Evolutionary conservation across 1,140 invertebrate genomes (phyloP).

Genomic region (Meloidogyne floridensis): DNA sequence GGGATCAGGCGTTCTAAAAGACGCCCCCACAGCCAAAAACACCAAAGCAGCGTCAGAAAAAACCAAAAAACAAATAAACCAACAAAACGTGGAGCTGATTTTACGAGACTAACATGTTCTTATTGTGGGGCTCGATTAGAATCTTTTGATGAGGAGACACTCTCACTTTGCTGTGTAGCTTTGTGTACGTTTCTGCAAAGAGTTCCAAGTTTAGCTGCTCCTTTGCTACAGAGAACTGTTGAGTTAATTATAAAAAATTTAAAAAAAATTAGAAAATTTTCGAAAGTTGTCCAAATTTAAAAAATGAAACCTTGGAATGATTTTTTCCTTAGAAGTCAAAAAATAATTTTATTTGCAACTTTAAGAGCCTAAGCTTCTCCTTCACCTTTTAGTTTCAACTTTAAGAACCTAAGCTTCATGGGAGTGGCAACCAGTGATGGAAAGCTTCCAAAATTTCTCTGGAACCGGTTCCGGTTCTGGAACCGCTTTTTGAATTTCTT

Average conservation of each 20-base stretch:
- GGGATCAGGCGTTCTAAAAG: conserved; percentile 3
- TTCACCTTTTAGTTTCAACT: too few relatives aligned
- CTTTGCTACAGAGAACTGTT: conserved; percentile 86
- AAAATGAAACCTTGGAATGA: too few relatives aligned
- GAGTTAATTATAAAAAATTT: conserved; percentile 48
- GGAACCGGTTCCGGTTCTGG: too few relatives aligned
- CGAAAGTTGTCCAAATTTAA: too few relatives aligned
- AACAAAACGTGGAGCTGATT: conserved; percentile 66
- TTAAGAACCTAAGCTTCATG: too few relatives aligned
- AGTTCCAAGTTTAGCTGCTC: conserved; percentile 87
- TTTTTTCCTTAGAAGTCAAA: too few relatives aligned
- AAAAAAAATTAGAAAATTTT: too few relatives aligned
- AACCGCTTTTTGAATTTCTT: too few relatives aligned
- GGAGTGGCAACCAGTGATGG: too few relatives aligned
- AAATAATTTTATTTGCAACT: too few relatives aligned
- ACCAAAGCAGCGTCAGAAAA: conserved; percentile 2
- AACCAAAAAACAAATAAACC: conserved; percentile 28
- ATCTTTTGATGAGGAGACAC: conserved; percentile 93
- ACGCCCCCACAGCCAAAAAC: background rate
- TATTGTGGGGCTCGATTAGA: conserved; percentile 74
- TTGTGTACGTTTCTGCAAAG: conserved; percentile 92
- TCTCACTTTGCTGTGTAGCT: conserved; percentile 88
- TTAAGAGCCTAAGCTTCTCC: too few relatives aligned
- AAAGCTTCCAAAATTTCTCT: too few relatives aligned
- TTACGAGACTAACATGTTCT: conserved; percentile 72